A percentile compares a stretch with the other conserved stretches of the same genome.
These are phyloP conservation scores for Callithrix jacchus DNA, from an alignment of 2,113 vertebrate genomes.

Conservation along the genomic window DNA sequence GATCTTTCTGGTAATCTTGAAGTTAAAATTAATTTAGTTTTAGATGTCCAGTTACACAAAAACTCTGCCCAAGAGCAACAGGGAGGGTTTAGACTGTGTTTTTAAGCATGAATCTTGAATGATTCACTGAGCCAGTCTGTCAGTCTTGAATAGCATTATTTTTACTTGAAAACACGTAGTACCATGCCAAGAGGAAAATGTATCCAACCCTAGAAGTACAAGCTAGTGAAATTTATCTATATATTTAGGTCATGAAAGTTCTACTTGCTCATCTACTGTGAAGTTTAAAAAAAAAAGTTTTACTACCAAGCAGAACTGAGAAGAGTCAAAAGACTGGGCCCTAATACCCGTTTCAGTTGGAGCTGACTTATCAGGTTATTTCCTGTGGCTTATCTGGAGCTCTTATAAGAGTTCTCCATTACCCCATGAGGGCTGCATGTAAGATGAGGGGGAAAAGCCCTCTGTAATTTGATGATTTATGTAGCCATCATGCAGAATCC, in stretches of 20 bases:
- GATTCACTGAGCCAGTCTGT: neutral
- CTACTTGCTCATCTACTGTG: neutral
- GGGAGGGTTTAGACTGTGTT: neutral
- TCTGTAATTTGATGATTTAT: neutral
- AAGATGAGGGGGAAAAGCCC: neutral
- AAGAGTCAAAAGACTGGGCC: neutral
- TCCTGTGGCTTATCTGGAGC: neutral
- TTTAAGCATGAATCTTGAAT: neutral
- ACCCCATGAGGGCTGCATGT: neutral
- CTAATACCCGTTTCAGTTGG: neutral
- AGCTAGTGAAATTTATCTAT: neutral
- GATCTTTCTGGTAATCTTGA: neutral
- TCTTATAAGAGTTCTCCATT: neutral
- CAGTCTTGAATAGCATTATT: constrained; percentile 9
- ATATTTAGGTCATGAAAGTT: neutral
- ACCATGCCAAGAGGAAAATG: neutral
- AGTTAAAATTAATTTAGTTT: constrained; percentile 29
- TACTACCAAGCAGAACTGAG: neutral
- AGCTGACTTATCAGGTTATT: neutral
- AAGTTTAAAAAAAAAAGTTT: neutral
- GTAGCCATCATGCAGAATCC: neutral
- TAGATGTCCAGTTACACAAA: constrained; percentile 5
- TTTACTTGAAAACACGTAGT: neutral
- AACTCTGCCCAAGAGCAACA: neutral
- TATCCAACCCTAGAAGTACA: neutral